These are phyloP conservation scores for Colletes collaris DNA, from an alignment of 2,888 invertebrate genomes.

Conservation along the genomic window DNA sequence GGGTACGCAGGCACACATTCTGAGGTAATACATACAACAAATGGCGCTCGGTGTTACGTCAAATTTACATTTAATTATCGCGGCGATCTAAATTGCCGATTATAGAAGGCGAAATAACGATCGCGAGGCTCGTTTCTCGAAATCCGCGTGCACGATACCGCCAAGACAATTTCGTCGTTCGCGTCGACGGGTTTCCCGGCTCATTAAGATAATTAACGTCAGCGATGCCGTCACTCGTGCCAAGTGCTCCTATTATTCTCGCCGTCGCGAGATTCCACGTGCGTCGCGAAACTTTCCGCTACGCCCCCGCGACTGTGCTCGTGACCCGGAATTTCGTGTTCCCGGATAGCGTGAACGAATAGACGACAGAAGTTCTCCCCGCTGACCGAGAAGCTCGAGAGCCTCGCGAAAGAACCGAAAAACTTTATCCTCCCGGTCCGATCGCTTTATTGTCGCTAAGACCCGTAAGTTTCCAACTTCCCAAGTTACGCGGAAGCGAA, in stretches of 20 bases:
- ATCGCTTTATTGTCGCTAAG: slow-evolving; percentile 6
- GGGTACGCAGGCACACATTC: too few relatives aligned
- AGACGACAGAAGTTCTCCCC: not conserved
- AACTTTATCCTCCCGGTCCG: not conserved
- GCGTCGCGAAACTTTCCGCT: slow-evolving; percentile 15
- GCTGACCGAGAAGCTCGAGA: not conserved
- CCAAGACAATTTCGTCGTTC: slow-evolving; percentile 20
- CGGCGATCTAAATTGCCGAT: too few relatives aligned
- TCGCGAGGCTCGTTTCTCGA: not conserved
- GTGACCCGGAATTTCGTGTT: slow-evolving; percentile 33
- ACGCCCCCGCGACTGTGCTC: not conserved
- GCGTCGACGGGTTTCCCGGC: slow-evolving; percentile 4
- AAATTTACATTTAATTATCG: too few relatives aligned
- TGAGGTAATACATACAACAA: too few relatives aligned
- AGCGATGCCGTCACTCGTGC: slow-evolving; percentile 16
- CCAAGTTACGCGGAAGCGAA: too few relatives aligned
- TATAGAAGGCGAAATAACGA: not conserved
- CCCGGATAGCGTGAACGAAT: not conserved
- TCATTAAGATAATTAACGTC: slow-evolving; percentile 54
- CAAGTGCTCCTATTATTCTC: slow-evolving; percentile 34
- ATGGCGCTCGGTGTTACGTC: too few relatives aligned
- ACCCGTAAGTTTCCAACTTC: not conserved
- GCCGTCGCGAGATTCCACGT: slow-evolving; percentile 14
- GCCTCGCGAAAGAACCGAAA: not conserved
- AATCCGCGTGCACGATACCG: slow-evolving; percentile 1